Evolutionary conservation across 2,113 vertebrate species (phyloP), one percentile per base, ranked within the genome.

Genomic region (Clarias macrocephalus): DNA sequence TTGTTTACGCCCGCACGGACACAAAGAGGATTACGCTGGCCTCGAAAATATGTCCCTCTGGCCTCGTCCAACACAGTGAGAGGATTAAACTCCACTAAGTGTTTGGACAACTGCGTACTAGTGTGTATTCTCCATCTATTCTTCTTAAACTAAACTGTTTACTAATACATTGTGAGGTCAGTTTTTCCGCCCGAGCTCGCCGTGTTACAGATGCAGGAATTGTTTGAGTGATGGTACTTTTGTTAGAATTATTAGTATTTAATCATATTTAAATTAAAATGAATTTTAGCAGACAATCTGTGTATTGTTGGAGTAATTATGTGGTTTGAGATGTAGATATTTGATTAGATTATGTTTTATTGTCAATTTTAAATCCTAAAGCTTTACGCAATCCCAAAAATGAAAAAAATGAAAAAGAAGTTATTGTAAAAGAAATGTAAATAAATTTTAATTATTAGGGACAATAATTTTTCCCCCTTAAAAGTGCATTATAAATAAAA

Each of bases 1-100:
- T 62, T 88, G 88, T 86, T 87, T 82, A 79, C 23, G 77, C 81
- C 81, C 76, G 54, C 80, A 86, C 63, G 28, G 65, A 75, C 72
- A 90, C 87, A 90, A 90, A 90, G 87, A 86, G 88, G 86, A 91
- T 92, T 92, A 89, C 4, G 70, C 79, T 4, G 68, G 68, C 57
- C 76, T 80, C 30, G 28, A 62, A 88, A 88, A 80, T 42, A 18
- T 81, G 85, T 85, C 89, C 86, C 75, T 84, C 86, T 89, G 80
- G 82, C 85, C 73, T 84, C 85, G 66, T 85, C 84, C 82, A 77
- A 63, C 66, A 86, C 75, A 56, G 23, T 66, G 85, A 85, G 68
- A 86, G 88, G 91, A 91, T 92, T 90, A 85, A 91, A 73, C 42
- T 87, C 62, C n/a, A 57, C 63, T 48, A 75, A 87, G 85, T 28